These are phyloP conservation scores for Myathropa florea DNA, from an alignment of 2,888 invertebrate species.

Conservation along the genomic window DNA sequence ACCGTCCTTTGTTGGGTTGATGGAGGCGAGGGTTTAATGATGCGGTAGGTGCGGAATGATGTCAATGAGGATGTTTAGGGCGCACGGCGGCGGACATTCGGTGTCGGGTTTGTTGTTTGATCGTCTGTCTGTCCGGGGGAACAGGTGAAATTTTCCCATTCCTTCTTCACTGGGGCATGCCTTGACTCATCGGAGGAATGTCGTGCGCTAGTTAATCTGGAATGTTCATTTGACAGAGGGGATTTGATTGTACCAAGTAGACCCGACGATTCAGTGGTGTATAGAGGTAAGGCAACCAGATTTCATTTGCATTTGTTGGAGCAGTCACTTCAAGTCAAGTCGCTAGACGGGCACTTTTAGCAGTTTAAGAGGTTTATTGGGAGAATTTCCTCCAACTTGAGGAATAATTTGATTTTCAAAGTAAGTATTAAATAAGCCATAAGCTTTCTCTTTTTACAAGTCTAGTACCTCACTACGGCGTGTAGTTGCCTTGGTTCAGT, in stretches of 20 bases:
- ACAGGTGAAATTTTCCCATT: conserved; percentile 46
- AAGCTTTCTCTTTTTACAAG: no score
- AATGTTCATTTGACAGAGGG: not conserved
- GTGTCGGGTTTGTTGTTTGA: conserved; percentile 57
- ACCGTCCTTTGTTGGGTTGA: conserved; percentile 8
- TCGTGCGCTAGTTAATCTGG: not conserved
- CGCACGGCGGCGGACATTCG: conserved; percentile 15
- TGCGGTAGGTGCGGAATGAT: conserved; percentile 67
- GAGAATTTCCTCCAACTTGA: no score
- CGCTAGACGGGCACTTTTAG: no score
- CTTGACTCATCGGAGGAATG: not conserved
- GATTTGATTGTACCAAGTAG: not conserved
- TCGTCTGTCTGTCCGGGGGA: conserved; percentile 11
- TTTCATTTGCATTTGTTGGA: not conserved
- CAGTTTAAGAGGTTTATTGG: no score
- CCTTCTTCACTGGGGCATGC: not conserved
- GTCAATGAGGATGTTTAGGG: conserved; percentile 51
- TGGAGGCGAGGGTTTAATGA: conserved; percentile 47
- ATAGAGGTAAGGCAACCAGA: not conserved
- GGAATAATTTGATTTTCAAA: no score
- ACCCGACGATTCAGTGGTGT: not conserved
- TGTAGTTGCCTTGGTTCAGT: no score
- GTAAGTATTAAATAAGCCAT: no score
- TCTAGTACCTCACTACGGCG: no score
- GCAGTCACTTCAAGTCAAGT: no score